A percentile compares a stretch with the other conserved stretches of the same genome.
phyloP scores from a whole-genome alignment of 2,113 vertebrate genomes.

The Elanus axillaris region DNA sequence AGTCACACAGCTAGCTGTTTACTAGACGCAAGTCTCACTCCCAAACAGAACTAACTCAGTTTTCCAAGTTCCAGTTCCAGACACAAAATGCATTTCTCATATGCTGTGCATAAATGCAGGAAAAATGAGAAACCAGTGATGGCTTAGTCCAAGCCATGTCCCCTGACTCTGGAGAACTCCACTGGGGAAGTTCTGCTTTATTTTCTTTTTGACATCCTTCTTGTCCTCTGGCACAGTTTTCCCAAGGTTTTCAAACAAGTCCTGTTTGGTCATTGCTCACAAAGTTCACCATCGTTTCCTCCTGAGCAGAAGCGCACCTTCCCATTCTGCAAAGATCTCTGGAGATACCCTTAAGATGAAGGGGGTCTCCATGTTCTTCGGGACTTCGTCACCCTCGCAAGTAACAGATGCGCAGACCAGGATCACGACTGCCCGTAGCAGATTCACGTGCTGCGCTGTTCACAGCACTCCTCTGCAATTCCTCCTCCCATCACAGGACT shows the following conservation, averaged over 20 bases:
- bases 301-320: not conserved
- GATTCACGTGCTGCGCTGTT: not conserved
- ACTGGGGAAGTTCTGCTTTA: not conserved
- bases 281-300: not conserved
- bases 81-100: not conserved
- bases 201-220: not conserved
- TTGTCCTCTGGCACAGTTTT: not conserved
- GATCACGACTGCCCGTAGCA: not conserved
- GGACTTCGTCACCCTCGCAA: not conserved
- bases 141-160: not conserved
- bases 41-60: not conserved
- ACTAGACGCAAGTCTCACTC: not conserved
- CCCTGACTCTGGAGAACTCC: not conserved
- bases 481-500: not conserved
- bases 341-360: not conserved
- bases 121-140: not conserved
- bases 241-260: not conserved
- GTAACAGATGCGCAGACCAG: rapidly evolving
- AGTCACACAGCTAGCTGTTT: not conserved
- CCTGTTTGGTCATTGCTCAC: not conserved
- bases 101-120: not conserved
- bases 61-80: not conserved
- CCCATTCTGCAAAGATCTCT: not conserved
- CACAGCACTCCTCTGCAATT: not conserved
- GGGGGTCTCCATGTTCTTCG: not conserved